Base-by-base conservation (phyloP, 1,140 invertebrate species). In the Onthophagus taurus region DNA sequence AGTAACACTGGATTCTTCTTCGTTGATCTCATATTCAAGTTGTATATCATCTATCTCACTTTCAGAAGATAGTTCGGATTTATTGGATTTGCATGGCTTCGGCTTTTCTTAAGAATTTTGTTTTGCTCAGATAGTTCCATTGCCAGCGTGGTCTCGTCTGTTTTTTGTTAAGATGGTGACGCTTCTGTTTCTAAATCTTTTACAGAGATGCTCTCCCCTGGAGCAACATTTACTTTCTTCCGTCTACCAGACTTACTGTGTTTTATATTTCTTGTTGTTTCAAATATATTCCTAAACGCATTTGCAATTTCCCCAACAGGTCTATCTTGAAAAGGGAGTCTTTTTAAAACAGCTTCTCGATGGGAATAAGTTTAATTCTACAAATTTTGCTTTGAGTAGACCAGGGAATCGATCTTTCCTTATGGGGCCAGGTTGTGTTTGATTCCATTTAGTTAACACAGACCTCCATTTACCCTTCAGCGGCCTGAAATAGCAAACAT, bases 401-500 rank as follows among this genome's bases (percentile, higher is more conserved):
- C 19, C 7, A 24, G 36, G 36, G 21, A 38, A 38, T 24, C 2
- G 1, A 24, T 24, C 36, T 38, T 38, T 38, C 1, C 19, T 21
- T 23, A 38, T 6, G 36, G 36, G 14, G 17, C 33, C 14, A 35
- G 33, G 16, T 35, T 35, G 2, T 16, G 14, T 35, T 35, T 35
- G 33, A 41, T 63, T 66, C 44, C 49, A 64, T 2, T 58, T 41
- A 5, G 42, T 33, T 19, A 67, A 45, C 31, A 65, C 55, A 42
- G 59, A 24, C n/a, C 57, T 43, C 63, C 63, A 67, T 13, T 24
- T 14, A 26, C 45, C 55, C 44, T 66, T 65, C 35, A 68, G 24
- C 18, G 60, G 59, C 5, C 52, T 42, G 50, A 67, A 67, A 50
- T 63, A 57, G 23, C 51, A 52, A 8, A 66, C 55, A 50, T 67